Base-by-base conservation (phyloP, 2,797 vertebrate genomes). In the Phaenicophaeus curvirostris region DNA sequence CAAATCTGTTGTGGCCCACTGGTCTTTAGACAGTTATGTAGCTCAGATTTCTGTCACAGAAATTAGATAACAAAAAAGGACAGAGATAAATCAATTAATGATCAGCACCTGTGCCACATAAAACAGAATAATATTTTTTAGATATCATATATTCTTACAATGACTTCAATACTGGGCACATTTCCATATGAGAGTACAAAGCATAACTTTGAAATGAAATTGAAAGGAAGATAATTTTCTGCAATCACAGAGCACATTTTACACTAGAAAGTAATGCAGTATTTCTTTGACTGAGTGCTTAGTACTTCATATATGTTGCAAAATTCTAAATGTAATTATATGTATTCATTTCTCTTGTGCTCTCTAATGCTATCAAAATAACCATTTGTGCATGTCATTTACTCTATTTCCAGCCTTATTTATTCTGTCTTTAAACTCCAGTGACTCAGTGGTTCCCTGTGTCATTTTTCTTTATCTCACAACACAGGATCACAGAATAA, bases 311-410 rank as follows among this genome's bases (percentile, higher is more conserved):
- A 81, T 91, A 92, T 93, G 91, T 85, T 87, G 53, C 66, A 92
- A 95, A 95, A 87, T 86, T 91, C 42, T 89, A 89, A 87, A 91
- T 44, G 78, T 71, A 93, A 95, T 94, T 96, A 95, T 95, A 76
- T 76, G 28, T 31, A 94, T 94, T 95, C 73, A 94, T 92, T 91
- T 92, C 39, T 85, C 15, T 89, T 31, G 83, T 31, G 77, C 54
- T 81, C 41, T 46, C 42, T 82, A 85, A 85, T 89, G 51, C 30
- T 76, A 73, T 81, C 66, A 92, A 95, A 95, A 89, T 84, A 93
- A 73, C 17, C 44, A 93, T 91, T 96, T 96, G 84, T 88, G 69
- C 62, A 81, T 86, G 66, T 79, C 46, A 78, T 94, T 93, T 94
- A 74, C 27, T 30, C 37, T 78, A 42, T 89, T 93, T 85, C 37